A percentile compares a stretch with the other conserved stretches of the same genome.
Evolutionary conservation across 2,113 vertebrate genomes (phyloP).

Genomic region (Limanda limanda): DNA sequence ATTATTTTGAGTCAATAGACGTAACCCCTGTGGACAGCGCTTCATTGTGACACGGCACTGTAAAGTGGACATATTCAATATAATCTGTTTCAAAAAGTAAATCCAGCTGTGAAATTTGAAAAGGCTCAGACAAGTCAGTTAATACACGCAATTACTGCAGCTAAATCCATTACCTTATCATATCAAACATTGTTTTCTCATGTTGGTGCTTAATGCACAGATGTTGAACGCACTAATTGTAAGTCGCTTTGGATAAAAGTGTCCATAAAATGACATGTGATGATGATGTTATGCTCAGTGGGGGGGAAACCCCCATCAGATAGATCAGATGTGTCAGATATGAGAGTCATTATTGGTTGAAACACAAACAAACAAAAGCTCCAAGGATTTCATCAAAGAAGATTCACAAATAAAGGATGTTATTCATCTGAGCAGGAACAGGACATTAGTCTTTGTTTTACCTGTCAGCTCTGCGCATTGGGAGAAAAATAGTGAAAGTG

Average conservation of each 20-base stretch:
- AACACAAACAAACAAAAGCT: slow-evolving; percentile 33
- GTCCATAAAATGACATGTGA: too few species aligned
- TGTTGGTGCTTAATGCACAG: background rate
- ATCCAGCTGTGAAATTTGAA: background rate
- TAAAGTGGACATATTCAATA: background rate
- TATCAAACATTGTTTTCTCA: background rate
- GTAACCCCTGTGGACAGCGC: slow-evolving; percentile 8
- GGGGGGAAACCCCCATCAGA: background rate
- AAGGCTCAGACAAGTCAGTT: background rate
- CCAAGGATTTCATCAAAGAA: slow-evolving; percentile 42
- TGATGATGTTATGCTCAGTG: background rate
- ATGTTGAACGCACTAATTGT: too few species aligned
- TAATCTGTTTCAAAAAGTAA: background rate
- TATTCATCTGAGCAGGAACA: slow-evolving; percentile 55
- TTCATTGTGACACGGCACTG: background rate
- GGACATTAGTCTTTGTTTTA: slow-evolving; percentile 59
- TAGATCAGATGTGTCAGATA: slow-evolving; percentile 38
- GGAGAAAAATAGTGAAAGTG: background rate
- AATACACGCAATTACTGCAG: background rate
- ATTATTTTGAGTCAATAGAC: slow-evolving; percentile 22
- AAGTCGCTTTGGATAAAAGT: too few species aligned
- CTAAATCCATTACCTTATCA: background rate
- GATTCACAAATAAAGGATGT: slow-evolving; percentile 30
- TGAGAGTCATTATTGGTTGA: slow-evolving; percentile 25
- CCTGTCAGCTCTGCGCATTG: slow-evolving; percentile 43